Conservation (phyloP, 2,797 vertebrate genomes). For the Pachyuromys duprasi region DNA sequence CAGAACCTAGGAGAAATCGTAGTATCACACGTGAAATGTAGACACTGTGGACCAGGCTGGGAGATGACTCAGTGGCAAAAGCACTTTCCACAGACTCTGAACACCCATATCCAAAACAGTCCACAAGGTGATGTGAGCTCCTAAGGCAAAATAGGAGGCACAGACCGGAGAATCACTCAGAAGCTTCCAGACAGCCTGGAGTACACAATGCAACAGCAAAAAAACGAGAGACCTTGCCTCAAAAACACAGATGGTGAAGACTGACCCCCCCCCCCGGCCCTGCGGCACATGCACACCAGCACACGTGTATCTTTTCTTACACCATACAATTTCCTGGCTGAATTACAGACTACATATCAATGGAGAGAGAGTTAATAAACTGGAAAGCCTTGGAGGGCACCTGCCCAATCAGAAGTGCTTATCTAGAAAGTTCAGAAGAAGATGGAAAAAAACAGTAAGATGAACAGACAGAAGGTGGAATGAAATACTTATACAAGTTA, state of each 20-base stretch:
- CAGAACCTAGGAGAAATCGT: neutral
- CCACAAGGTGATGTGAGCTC: neutral
- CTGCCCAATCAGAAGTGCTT: conserved; percentile 3
- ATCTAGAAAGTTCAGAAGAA: conserved; percentile 33
- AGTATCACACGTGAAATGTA: conserved; percentile 7
- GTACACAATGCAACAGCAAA: neutral
- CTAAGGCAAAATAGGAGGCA: too few relatives aligned
- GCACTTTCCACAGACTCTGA: neutral
- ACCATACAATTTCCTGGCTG: neutral
- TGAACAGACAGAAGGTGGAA: neutral
- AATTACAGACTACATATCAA: conserved; percentile 1
- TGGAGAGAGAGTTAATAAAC: neutral
- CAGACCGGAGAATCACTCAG: neutral
- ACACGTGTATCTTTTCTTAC: neutral
- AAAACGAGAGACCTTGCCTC: neutral
- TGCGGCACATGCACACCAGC: too few relatives aligned
- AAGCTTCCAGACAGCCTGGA: neutral
- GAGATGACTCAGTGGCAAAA: neutral
- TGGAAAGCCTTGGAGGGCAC: neutral
- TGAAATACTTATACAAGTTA: neutral
- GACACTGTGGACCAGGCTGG: neutral
- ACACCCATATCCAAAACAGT: neutral
- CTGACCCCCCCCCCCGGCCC: neutral
- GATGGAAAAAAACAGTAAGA: neutral
- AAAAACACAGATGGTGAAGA: neutral